These are phyloP conservation scores for Rhagoletis zephyria DNA, from an alignment of 1,140 invertebrate species.

Conservation along the genomic window DNA sequence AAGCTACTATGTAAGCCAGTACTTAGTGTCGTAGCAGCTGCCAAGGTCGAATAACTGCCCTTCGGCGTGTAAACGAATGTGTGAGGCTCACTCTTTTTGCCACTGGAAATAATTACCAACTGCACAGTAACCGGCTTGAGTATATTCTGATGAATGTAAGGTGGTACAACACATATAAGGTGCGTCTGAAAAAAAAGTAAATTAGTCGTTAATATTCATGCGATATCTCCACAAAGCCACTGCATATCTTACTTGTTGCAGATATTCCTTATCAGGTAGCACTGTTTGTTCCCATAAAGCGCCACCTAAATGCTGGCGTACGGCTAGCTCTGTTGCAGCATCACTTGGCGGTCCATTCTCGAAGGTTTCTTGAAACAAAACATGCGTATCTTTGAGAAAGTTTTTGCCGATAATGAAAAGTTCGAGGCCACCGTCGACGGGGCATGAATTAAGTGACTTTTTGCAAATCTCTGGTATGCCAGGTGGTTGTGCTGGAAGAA, in stretches of 20 bases:
- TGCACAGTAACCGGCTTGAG: slow-evolving; percentile 82
- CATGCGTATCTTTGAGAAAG: slow-evolving; percentile 93
- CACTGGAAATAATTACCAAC: slow-evolving; percentile 87
- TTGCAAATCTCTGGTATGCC: slow-evolving; percentile 96
- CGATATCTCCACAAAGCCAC: background rate
- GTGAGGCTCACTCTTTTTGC: slow-evolving; percentile 90
- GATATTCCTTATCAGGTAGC: slow-evolving; percentile 86
- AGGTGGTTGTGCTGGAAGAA: slow-evolving; percentile 88
- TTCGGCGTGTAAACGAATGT: slow-evolving; percentile 86
- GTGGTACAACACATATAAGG: slow-evolving; percentile 90
- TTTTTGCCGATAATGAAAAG: slow-evolving; percentile 97
- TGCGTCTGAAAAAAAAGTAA: slow-evolving; percentile 81
- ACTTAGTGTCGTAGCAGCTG: slow-evolving; percentile 71
- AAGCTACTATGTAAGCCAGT: slow-evolving; percentile 60
- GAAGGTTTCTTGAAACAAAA: slow-evolving; percentile 85
- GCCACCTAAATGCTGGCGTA: slow-evolving; percentile 63
- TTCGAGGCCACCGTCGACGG: slow-evolving; percentile 87
- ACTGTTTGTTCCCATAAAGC: slow-evolving; percentile 85
- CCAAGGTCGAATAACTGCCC: slow-evolving; percentile 67
- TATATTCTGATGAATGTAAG: slow-evolving; percentile 80
- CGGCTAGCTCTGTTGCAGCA: slow-evolving; percentile 67
- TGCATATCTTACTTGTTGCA: slow-evolving; percentile 79
- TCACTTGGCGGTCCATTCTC: slow-evolving; percentile 69
- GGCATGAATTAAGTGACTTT: slow-evolving; percentile 87
- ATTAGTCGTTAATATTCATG: background rate